Evolutionary conservation across 2,888 invertebrate species (phyloP), one percentile per base, ranked within the genome.

Genomic region (Cylloceria caligata): DNA sequence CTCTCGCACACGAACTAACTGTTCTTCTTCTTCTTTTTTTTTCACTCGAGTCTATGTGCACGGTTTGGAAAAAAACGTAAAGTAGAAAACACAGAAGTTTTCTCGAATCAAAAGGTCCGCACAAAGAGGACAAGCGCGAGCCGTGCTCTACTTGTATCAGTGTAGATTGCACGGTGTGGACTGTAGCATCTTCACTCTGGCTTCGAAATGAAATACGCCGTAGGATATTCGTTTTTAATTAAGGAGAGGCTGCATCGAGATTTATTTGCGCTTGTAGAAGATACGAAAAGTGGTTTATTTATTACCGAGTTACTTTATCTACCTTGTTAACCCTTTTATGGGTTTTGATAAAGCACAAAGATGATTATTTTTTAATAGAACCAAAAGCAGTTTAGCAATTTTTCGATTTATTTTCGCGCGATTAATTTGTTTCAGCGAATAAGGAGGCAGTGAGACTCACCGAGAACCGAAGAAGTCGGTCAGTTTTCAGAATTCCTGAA

Each of bases 71-170:
- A 73, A 49, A 64, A 67, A 72, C 52, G 34, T 5, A 16, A 57
- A 39, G 19, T 39, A 39, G 2, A 34, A 45, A 67, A 68, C 34
- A 75, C n/a, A 42, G 39, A 19, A 30, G 39, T 79, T 83, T 73
- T 55, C 67, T 11, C 64, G 79, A 79, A 76, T 76, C 67, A 79
- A 83, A 79, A 83, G 75, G 36, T 55, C 9, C 27, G 42, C 27
- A 67, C 45, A 76, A 68, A 79, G 76, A 65, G 75, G 11, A 68
- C 65, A 42, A 11, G 42, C n/a, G 60, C 65, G 71, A 16, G 69
- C 49, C 34, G 21, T 67, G 57, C 67, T 65, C 21, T 55, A 34
- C 24, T 67, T 52, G 36, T 45, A 42, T 55, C n/a, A n/a, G 42
- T 42, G 30, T 49, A n/a, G 7, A 24, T 52, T 52, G 52, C 21